Base-by-base conservation (phyloP, 2,797 vertebrate species). In the Chaenodraco wilsoni region DNA sequence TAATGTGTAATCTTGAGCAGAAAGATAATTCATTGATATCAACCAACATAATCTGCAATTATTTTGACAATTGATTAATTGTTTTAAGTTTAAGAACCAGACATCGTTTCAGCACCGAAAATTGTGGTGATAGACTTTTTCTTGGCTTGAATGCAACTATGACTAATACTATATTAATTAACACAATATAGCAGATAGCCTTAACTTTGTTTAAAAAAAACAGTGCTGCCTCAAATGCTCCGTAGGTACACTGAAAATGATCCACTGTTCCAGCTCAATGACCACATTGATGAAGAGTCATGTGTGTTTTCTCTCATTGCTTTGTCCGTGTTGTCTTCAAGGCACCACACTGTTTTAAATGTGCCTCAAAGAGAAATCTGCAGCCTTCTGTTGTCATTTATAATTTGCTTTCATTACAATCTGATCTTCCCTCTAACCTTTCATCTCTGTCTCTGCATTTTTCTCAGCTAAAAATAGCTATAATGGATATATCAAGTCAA, bases 401-500 rank as follows among this genome's bases (percentile, higher is more conserved):
- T 85, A 68, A 90, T 91, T 90, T 87, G 75, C 81, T 87, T 74
- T 87, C 86, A 87, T 84, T 89, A 27, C 72, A 16, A 61, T 73
- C 67, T 77, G 81, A 87, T 87, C 82, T 71, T 74, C 61, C 67
- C 69, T 89, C 67, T 94, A 91, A 94, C 88, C 78, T 90, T 67
- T 91, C 89, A 84, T 91, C 69, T 93, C 69, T 93, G 85, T 94
- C 79, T 95, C 82, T 94, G 77, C 88, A 84, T 92, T 94, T 82
- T 92, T 88, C 90, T 90, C 92, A 96, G 95, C 95, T 89, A 96
- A 95, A 93, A 95, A 93, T 94, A 95, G 90, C 91, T 95, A 95
- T 93, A 96, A 96, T 72, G 95, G 95, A 95, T 95, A 94, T 92
- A 95, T 95, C 92, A 95, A 95, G 91, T 93, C 95, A 94, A 94